Conservation (phyloP, 1,140 invertebrate species). For the Brachionus rotundiformis region DNA sequence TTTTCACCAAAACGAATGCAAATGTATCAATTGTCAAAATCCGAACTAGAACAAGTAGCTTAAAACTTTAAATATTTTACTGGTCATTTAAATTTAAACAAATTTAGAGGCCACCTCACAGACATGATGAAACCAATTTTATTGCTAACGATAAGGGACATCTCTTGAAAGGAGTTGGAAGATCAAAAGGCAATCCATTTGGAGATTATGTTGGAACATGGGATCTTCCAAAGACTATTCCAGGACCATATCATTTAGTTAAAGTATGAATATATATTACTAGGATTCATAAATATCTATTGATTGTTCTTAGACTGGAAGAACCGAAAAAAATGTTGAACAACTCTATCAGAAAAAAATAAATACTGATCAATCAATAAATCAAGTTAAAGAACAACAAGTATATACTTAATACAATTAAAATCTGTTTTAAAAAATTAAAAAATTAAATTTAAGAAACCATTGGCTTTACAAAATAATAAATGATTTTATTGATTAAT, state of each 20-base stretch:
- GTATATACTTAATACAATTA: background rate
- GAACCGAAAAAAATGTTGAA: conserved; percentile 31
- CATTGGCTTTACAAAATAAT: background rate
- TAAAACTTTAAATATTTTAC: too few species aligned
- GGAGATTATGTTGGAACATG: conserved; percentile 63
- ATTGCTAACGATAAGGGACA: conserved; percentile 60
- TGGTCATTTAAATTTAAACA: too few species aligned
- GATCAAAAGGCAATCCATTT: conserved; percentile 60
- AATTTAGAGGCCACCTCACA: conserved; percentile 56
- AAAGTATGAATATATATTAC: conserved; percentile 14
- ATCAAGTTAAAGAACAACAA: background rate
- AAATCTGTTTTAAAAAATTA: background rate
- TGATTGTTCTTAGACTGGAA: conserved; percentile 30
- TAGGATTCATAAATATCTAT: background rate
- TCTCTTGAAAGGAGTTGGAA: conserved; percentile 57
- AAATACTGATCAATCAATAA: background rate
- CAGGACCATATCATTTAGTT: conserved; percentile 49
- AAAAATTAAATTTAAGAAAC: background rate
- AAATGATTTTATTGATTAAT: background rate
- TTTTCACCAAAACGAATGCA: conserved; percentile 58
- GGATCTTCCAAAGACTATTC: conserved; percentile 58
- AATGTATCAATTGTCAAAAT: conserved; percentile 60
- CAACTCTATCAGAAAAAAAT: background rate
- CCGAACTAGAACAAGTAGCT: conserved; percentile 55
- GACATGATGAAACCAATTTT: conserved; percentile 58